Conservation (phyloP, 2,888 invertebrate species). For the Proisotoma minuta region DNA sequence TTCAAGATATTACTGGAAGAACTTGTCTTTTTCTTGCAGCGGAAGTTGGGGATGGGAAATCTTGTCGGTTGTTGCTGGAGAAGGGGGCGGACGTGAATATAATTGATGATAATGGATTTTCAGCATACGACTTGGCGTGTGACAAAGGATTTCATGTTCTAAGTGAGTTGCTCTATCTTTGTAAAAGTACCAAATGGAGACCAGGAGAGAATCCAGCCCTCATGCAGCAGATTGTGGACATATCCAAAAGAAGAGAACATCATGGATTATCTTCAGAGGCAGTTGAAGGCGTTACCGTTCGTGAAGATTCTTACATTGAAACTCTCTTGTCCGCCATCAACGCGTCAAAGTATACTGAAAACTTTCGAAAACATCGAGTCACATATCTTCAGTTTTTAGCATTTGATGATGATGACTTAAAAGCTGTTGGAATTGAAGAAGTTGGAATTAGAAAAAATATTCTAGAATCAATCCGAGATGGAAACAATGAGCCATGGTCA, state of each 20-base stretch:
- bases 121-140: conserved; percentile 23
- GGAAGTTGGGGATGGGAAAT: conserved; percentile 14
- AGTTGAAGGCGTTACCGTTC: neutral
- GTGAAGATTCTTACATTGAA: conserved; percentile 23
- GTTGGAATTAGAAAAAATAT: conserved; percentile 24
- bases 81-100: conserved; percentile 25
- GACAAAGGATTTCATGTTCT: conserved; percentile 17
- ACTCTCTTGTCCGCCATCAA: conserved; percentile 16
- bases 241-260: neutral
- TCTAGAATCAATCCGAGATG: conserved; percentile 20
- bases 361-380: conserved; percentile 24
- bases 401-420: conserved; percentile 25
- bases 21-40: conserved; percentile 17
- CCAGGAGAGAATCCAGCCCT: conserved; percentile 24
- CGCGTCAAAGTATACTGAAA: conserved; percentile 17
- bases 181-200: conserved; percentile 19
- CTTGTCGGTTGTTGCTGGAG: conserved; percentile 24
- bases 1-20: conserved; percentile 7
- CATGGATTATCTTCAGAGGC: neutral
- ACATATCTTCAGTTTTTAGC: conserved; percentile 21
- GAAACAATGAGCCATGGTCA: conserved; percentile 27
- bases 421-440: conserved; percentile 24
- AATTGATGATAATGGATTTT: conserved; percentile 19
- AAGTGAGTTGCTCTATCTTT: conserved; percentile 13
- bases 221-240: conserved; percentile 16